These are phyloP conservation scores for Pelagia noctiluca DNA, from an alignment of 30 jellyfish, hydroid and myxozoan species.

Conservation along the genomic window DNA sequence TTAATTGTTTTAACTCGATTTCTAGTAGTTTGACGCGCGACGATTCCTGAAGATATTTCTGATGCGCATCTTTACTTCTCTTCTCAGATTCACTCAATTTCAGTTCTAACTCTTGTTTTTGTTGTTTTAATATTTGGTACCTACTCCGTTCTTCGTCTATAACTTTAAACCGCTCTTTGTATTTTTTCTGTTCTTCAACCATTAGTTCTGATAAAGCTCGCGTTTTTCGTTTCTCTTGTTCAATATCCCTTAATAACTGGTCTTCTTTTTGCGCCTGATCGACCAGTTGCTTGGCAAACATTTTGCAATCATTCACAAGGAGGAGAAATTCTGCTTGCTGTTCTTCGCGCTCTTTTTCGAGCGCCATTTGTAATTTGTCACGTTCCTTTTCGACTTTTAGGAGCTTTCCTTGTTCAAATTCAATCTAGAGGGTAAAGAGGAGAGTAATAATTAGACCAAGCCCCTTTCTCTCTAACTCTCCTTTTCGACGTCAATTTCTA, in stretches of 20 bases:
- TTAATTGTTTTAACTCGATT: slow-evolving; percentile 73
- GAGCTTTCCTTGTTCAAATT: slow-evolving; percentile 83
- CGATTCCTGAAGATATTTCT: slow-evolving; percentile 70
- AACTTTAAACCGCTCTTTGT: slow-evolving; percentile 75
- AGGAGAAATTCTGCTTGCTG: slow-evolving; percentile 71
- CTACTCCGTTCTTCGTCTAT: slow-evolving; percentile 81
- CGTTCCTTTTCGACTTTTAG: slow-evolving; percentile 84
- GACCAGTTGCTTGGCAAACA: slow-evolving; percentile 81
- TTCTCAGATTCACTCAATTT: slow-evolving; percentile 69
- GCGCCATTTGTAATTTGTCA: slow-evolving; percentile 52
- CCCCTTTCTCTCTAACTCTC: too few relatives aligned
- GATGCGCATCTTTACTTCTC: slow-evolving; percentile 74
- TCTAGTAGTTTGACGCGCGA: slow-evolving; percentile 58
- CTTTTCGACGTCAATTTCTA: too few relatives aligned
- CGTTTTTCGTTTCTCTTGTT: slow-evolving; percentile 85
- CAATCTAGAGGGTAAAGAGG: slow-evolving; percentile 84
- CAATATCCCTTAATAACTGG: slow-evolving; percentile 73
- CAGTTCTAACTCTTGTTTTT: slow-evolving; percentile 67
- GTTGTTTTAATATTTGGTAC: slow-evolving; percentile 60
- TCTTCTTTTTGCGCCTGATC: slow-evolving; percentile 81
- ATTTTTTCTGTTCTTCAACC: slow-evolving; percentile 89
- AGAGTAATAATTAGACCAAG: too few relatives aligned
- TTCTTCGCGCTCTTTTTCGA: slow-evolving; percentile 80
- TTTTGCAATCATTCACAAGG: slow-evolving; percentile 88
- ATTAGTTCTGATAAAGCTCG: slow-evolving; percentile 82